Conservation (phyloP, 2,113 vertebrate species). For the Ptilonorhynchus violaceus region DNA sequence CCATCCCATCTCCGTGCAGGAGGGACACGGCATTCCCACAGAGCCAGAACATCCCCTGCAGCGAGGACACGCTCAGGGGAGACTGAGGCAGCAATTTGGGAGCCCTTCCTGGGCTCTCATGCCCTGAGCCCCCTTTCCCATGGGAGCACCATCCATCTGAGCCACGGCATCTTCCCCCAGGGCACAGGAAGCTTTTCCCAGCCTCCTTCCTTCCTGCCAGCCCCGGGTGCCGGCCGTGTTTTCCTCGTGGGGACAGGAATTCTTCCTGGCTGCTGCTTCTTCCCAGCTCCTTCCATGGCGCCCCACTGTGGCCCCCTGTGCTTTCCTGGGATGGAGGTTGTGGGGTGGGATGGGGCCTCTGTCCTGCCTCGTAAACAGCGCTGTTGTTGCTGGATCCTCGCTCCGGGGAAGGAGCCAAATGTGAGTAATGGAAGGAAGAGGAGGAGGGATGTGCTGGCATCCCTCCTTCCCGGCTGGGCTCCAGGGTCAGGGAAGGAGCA, state of each 20-base stretch:
- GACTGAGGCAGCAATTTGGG: background rate
- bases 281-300: background rate
- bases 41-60: background rate
- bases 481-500: rapidly evolving
- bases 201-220: background rate
- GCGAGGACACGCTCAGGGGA: rapidly evolving
- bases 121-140: background rate
- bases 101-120: rapidly evolving
- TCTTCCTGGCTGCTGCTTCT: background rate
- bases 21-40: background rate
- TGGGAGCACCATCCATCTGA: background rate
- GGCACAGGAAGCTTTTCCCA: background rate
- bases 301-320: too few species aligned
- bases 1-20: rapidly evolving
- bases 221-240: rapidly evolving
- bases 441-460: background rate
- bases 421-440: background rate
- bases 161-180: background rate
- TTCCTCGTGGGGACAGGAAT: background rate
- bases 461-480: rapidly evolving
- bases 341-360: rapidly evolving
- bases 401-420: background rate
- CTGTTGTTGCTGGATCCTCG: background rate
- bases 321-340: rapidly evolving
- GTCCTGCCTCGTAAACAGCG: background rate